Evolutionary conservation across 2,888 invertebrate species (phyloP).

Genomic region (Morpho deidamia): DNA sequence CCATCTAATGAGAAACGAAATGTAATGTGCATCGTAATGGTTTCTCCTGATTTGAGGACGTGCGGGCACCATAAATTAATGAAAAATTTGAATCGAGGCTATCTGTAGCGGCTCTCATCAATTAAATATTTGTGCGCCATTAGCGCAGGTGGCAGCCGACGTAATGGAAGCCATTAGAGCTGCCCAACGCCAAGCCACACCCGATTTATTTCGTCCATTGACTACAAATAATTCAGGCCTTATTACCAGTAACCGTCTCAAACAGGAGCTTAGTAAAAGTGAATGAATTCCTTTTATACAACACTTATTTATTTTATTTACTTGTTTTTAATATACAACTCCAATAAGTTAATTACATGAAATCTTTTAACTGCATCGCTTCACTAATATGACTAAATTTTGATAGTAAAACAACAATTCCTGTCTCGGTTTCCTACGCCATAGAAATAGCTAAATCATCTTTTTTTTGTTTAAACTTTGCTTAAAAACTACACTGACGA

Average conservation of each 20-base stretch:
- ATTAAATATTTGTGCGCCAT: constrained; percentile 74
- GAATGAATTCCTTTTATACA: too few relatives aligned
- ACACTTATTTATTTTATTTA: too few relatives aligned
- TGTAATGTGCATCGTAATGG: constrained; percentile 13
- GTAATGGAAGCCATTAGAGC: constrained; percentile 72
- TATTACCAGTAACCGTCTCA: background rate
- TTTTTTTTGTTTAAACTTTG: too few relatives aligned
- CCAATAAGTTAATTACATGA: too few relatives aligned
- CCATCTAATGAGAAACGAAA: background rate
- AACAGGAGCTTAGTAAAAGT: too few relatives aligned
- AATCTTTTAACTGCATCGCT: too few relatives aligned
- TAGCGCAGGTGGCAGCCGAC: constrained; percentile 68
- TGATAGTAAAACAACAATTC: too few relatives aligned
- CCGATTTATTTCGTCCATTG: constrained; percentile 44
- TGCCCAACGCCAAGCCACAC: constrained; percentile 36
- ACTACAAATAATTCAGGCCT: constrained; percentile 31
- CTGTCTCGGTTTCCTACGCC: too few relatives aligned
- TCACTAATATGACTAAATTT: too few relatives aligned
- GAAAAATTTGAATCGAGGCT: constrained; percentile 56
- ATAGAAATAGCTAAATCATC: too few relatives aligned
- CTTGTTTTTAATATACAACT: too few relatives aligned
- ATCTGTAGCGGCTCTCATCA: constrained; percentile 59
- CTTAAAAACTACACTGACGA: too few relatives aligned
- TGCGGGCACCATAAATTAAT: constrained; percentile 42
- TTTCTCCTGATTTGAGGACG: constrained; percentile 22